A percentile compares a stretch with the other conserved stretches of the same genome.
Evolutionary conservation across 2,797 vertebrate genomes (phyloP).

Genomic region (Leptatherina wallacei): DNA sequence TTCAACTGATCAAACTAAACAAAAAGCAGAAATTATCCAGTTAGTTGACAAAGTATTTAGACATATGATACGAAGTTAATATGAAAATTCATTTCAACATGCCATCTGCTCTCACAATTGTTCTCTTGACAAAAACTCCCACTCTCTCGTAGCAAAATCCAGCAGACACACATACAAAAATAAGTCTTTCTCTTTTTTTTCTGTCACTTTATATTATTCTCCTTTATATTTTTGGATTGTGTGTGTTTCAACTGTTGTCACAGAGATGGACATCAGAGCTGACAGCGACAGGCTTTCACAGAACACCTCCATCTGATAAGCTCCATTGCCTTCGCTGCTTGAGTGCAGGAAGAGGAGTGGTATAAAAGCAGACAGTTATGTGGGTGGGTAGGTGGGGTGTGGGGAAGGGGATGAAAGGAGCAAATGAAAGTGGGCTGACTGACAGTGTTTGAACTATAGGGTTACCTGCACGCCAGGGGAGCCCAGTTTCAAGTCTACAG

Average conservation of each 20-base stretch:
- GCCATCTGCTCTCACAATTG: slow-evolving; percentile 68
- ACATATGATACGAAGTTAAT: slow-evolving; percentile 67
- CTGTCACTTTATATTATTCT: slow-evolving; percentile 29
- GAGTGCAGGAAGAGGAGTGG: slow-evolving; percentile 33
- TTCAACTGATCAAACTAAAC: slow-evolving; percentile 32
- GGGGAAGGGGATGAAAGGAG: slow-evolving; percentile 54
- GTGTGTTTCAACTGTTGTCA: slow-evolving; percentile 44
- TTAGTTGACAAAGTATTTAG: slow-evolving; percentile 57
- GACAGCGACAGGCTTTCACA: slow-evolving; percentile 58
- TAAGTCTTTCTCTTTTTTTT: background rate
- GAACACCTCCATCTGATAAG: slow-evolving; percentile 64
- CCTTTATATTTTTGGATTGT: slow-evolving; percentile 50
- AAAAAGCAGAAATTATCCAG: slow-evolving; percentile 33
- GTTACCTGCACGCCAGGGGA: slow-evolving; percentile 60
- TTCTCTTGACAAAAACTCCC: slow-evolving; percentile 61
- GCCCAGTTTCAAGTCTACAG: slow-evolving; percentile 47
- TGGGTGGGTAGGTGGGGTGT: background rate
- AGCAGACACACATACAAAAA: slow-evolving; percentile 31
- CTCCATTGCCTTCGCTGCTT: slow-evolving; percentile 34
- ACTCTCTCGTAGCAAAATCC: slow-evolving; percentile 53
- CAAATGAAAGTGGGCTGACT: slow-evolving; percentile 52
- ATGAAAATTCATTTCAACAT: slow-evolving; percentile 60
- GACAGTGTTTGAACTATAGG: slow-evolving; percentile 65
- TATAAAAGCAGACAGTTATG: slow-evolving; percentile 13
- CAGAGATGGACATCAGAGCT: slow-evolving; percentile 56